Base-by-base conservation (phyloP, 2,113 vertebrate species). In the Amazona guildingii region DNA sequence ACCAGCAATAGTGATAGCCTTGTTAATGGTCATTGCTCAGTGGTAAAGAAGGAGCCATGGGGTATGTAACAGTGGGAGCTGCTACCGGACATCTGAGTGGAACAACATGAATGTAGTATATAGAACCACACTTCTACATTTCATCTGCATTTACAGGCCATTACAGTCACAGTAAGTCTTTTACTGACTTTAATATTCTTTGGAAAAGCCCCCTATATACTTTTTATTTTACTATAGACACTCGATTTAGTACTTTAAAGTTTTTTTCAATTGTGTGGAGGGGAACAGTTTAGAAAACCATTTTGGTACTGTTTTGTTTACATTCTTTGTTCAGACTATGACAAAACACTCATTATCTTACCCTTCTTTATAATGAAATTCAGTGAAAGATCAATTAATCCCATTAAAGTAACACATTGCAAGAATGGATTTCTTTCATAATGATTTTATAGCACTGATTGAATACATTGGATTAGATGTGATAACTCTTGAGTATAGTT, bases 311-410 rank as follows among this genome's bases (percentile, higher is more conserved):
- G 6, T 49, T 87, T 61, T 73, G 18, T 57, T 90, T 87, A 73
- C 20, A 21, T 2, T 89, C 28, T 54, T 41, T 67, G 25, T 83
- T 86, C 43, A 31, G 73, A 37, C 11, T 80, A 15, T 31, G 25
- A 63, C 54, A 63, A 86, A 94, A 54, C 3, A 13, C 13, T 44
- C 29, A 39, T 23, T 73, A 10, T 83, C 37, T 74, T 90, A 17
- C 17, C 15, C 6, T 72, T 83, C 23, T 86, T 48, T 68, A 41
- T n/a, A 84, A 76, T 9, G 11, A 85, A 85, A 66, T 73, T 52
- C 48, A 69, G 13, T 74, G 44, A 83, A 66, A 76, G 59, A 93
- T 84, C 39, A 82, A 52, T 79, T 81, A 94, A 68, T 69, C n/a
- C 14, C 13, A 63, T 83, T 94, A 44, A 82, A 91, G 8, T 79